Base-by-base conservation (phyloP, 2,888 invertebrate species). In the Xestia ashworthii region DNA sequence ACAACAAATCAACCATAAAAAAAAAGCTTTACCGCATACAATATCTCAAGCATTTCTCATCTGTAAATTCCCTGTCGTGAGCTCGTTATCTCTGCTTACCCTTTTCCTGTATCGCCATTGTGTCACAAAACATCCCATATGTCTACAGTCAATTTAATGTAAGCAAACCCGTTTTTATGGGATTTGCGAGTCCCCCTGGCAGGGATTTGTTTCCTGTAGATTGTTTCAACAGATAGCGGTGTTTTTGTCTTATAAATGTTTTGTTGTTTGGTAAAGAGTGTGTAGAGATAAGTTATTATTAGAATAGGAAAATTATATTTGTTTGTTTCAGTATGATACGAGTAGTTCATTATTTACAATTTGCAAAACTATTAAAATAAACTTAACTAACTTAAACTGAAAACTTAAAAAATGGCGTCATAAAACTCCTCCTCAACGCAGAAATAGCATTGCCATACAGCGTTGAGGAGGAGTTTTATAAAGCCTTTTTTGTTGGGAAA, bases 101-200 rank as follows among this genome's bases (percentile, higher is more conserved):
- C 58, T 14, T 19, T 3, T 22, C 44, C 38, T 69, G 16, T 14
- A 38, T 79, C 69, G 55, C 72, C 48, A 55, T 70, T 38, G 53
- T 80, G 66, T 62, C 81, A 46, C 65, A 70, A 44, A 64, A 55
- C 44, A 67, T 53, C 55, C 44, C 48, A 64, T 69, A 65, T 22
- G 48, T 80, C 60, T 64, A 38, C 66, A 46, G 48, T 53, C 16
- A 46, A 83, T 80, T 68, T 70, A 84, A 78, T 74, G 81, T 71
- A 79, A 75, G 12, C 76, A 75, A 74, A 75, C 62, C 67, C 60
- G 44, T 72, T 84, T 86, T 78, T 75, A 66, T 71, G 50, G 58
- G 71, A 46, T 58, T 71, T 64, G 44, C 32, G 25, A 16, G 14
- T 67, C 77, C 74, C 73, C 22, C 50, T 58, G 1, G 11, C 50